Evolutionary conservation across 2,113 vertebrate species (phyloP).

Genomic region (Cinclus mexicanus): DNA sequence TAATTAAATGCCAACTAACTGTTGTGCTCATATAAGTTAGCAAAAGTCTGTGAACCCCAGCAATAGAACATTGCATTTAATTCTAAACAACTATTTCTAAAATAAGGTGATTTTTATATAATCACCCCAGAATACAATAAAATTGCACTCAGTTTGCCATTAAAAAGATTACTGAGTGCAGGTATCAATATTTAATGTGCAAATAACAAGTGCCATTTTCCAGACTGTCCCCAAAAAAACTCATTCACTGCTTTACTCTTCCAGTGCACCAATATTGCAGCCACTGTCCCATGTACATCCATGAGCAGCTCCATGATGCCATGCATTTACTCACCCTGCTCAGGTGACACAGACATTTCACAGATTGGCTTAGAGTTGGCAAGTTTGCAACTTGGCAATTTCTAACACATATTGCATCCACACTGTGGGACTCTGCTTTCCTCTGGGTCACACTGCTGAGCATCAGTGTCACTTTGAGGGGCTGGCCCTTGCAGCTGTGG

Average conservation of each 20-base stretch:
- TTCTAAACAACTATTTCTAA: background rate
- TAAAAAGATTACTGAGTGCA: background rate
- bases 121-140: background rate
- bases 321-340: background rate
- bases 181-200: background rate
- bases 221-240: background rate
- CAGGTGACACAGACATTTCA: background rate
- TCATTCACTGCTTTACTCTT: background rate
- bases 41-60: background rate
- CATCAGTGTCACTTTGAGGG: accelerated
- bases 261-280: background rate
- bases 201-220: background rate
- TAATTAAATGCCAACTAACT: slow-evolving; percentile 21
- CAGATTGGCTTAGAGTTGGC: background rate
- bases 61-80: background rate
- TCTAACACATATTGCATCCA: background rate
- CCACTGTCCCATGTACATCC: accelerated
- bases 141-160: background rate
- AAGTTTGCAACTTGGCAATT: background rate
- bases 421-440: background rate
- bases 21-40: background rate
- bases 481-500: background rate
- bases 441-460: background rate
- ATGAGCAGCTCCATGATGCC: background rate
- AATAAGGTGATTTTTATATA: background rate